Evolutionary conservation across 2,113 vertebrate species (phyloP).

Genomic region (Pipra filicauda): DNA sequence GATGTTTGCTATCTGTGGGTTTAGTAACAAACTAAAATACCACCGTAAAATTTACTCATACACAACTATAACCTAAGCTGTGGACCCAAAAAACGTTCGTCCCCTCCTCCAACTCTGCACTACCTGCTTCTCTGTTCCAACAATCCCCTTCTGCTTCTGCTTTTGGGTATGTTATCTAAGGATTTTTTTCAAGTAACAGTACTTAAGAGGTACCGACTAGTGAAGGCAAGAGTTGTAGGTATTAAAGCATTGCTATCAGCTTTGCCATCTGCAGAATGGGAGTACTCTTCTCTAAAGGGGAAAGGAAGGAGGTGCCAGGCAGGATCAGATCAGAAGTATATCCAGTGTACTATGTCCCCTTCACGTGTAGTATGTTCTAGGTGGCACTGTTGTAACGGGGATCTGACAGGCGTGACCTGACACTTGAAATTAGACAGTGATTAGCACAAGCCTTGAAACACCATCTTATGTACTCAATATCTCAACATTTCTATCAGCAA

Average conservation of each 20-base stretch:
- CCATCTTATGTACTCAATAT: rapidly evolving
- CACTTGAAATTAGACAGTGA: background rate
- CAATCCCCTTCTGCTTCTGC: background rate
- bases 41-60: background rate
- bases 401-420: background rate
- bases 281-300: background rate
- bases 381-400: background rate
- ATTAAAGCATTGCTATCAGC: background rate
- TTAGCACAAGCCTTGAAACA: background rate
- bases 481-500: background rate
- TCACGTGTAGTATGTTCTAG: background rate
- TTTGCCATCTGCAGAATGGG: background rate
- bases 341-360: background rate
- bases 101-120: background rate
- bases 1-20: background rate
- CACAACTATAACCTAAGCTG: background rate
- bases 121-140: background rate
- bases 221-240: background rate
- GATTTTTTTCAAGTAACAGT: background rate
- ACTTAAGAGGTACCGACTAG: background rate
- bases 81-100: background rate
- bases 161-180: background rate
- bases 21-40: background rate
- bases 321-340: background rate
- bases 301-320: background rate